phyloP scores from a whole-genome alignment of 2,113 vertebrate genomes.

The Balaenoptera acutorostrata region DNA sequence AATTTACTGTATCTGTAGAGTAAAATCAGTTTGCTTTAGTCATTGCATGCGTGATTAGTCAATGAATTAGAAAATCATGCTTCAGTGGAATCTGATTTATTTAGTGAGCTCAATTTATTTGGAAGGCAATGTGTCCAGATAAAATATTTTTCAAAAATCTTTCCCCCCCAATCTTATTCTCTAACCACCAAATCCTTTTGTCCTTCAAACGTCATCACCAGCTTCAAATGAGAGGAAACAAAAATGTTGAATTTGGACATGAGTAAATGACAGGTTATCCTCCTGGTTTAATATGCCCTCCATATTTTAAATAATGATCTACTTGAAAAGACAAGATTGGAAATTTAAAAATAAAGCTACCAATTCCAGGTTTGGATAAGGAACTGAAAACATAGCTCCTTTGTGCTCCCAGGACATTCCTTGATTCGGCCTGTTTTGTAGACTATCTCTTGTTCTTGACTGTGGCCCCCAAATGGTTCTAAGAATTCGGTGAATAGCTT shows the following conservation, averaged over 20 bases:
- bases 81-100: slow-evolving; percentile 2
- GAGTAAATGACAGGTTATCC: neutral
- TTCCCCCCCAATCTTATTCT: neutral
- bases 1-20: neutral
- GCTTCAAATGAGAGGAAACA: neutral
- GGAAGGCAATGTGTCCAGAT: neutral
- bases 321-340: neutral
- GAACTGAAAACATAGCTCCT: neutral
- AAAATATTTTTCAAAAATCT: neutral
- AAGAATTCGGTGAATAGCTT: neutral
- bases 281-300: neutral
- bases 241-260: neutral
- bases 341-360: neutral
- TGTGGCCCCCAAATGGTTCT: neutral
- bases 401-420: neutral
- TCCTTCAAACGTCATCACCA: neutral
- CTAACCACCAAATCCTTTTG: neutral
- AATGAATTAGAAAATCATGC: neutral
- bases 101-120: neutral
- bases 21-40: neutral
- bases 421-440: neutral
- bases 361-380: neutral
- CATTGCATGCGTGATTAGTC: neutral
- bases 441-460: neutral
- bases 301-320: slow-evolving; percentile 3